Conservation (phyloP, 2,113 vertebrate genomes). For the Grammomys surdaster region DNA sequence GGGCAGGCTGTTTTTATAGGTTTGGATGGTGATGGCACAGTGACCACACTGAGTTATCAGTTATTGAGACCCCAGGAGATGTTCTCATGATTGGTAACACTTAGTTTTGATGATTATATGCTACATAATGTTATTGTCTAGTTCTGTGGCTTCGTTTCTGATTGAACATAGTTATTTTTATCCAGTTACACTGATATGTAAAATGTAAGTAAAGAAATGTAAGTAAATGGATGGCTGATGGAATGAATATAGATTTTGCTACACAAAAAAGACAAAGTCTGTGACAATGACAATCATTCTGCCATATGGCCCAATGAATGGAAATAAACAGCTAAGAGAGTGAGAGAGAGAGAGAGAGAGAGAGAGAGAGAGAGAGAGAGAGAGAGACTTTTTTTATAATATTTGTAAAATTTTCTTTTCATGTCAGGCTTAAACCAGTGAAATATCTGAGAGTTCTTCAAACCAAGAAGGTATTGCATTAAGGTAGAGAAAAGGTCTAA, state of each 20-base stretch:
- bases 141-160: background rate
- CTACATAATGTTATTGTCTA: background rate
- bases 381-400: conserved; percentile 31
- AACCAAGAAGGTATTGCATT: background rate
- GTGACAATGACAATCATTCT: background rate
- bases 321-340: background rate
- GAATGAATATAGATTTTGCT: background rate
- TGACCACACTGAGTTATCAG: background rate
- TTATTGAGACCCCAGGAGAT: background rate
- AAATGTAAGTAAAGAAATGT: background rate
- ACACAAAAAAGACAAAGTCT: background rate
- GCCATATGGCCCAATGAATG: background rate
- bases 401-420: conserved; percentile 1
- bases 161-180: background rate
- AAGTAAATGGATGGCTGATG: background rate
- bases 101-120: background rate
- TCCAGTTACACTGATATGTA: background rate
- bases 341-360: background rate
- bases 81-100: background rate
- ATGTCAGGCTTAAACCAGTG: background rate
- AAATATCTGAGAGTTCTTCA: background rate
- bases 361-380: conserved; percentile 3
- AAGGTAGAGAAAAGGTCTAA: background rate
- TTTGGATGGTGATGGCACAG: background rate
- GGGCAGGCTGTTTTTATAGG: background rate